Evolutionary conservation across 2,888 invertebrate species (phyloP).

Genomic region (Stomorhina lunata): DNA sequence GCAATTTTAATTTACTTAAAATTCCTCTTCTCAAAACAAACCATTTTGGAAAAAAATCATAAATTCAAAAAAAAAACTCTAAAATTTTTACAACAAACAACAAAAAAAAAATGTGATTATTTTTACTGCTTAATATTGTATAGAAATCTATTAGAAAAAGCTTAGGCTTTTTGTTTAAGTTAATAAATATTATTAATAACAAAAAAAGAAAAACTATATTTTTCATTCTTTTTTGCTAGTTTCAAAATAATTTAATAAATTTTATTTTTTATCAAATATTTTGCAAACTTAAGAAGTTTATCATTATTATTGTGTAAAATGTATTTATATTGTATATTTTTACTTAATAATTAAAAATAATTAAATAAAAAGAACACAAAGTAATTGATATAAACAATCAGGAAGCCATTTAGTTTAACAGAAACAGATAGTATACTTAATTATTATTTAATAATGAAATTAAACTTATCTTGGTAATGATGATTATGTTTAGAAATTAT

Average conservation of each 20-base stretch:
- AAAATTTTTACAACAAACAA: conserved; percentile 14
- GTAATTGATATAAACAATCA: not conserved
- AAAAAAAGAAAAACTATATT: not conserved
- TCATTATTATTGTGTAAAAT: conserved; percentile 28
- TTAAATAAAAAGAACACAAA: conserved; percentile 4
- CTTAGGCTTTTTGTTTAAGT: conserved; percentile 28
- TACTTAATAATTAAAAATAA: conserved; percentile 22
- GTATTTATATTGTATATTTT: conserved; percentile 43
- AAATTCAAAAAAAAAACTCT: not conserved
- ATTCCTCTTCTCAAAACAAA: not conserved
- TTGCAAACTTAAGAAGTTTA: conserved; percentile 16
- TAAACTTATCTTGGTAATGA: conserved; percentile 5
- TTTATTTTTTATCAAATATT: not conserved
- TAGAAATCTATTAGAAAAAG: conserved; percentile 8
- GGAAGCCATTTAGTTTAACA: conserved; percentile 24
- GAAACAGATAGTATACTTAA: not conserved
- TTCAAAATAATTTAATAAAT: conserved; percentile 11
- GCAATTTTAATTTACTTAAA: conserved; percentile 41
- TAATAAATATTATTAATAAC: conserved; percentile 10
- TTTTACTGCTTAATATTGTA: conserved; percentile 47
- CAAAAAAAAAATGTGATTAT: conserved; percentile 56
- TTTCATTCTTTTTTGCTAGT: not conserved
- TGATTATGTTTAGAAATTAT: conserved; percentile 4
- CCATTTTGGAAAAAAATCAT: not conserved
- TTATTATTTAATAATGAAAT: conserved; percentile 4